Evolutionary conservation across 1,140 invertebrate species (phyloP), one percentile per base, ranked within the genome.

Genomic region (Monomorium pharaonis): DNA sequence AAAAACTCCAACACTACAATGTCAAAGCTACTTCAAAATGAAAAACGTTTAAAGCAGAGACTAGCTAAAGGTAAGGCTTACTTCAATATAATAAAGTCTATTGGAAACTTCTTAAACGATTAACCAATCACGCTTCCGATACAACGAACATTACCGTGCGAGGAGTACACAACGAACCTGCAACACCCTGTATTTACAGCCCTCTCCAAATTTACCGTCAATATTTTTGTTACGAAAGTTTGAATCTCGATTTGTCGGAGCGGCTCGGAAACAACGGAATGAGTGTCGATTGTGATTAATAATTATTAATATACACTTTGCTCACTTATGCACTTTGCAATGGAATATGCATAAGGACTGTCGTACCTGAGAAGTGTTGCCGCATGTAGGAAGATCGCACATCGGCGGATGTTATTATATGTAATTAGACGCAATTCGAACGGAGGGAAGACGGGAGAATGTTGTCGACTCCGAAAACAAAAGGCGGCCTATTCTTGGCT

Each of bases 401-500:
- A 9, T 63, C 5, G 30, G 30, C 16, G 16, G 30, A n/a, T 24
- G 33, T n/a, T 27, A 44, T 16, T 14, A 69, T 47, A 14, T 69
- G 24, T 3, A 63, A 60, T 47, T 60, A 27, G 9, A 60, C 0
- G 12, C 12, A 37, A 37, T n/a, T 21, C 10, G 10, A 5, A 54
- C n/a, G n/a, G 18, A 21, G 83, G 24, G 47, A 93, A 4, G 10
- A 54, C n/a, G n/a, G 18, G 27, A 84, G 24, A 44, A 93, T 87
- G 80, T 67, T 92, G 18, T 86, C 89, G 0, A 90, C 88, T 3
- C 87, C 92, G 21, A 94, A 93, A 89, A 87, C 86, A n/a, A 94
- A 93, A 83, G 90, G 91, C 7, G 90, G 89, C 14, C 65, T 95
- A 10, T 96, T 95, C 88, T 86, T 96, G 27, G 95, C 95, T 9